A percentile compares a stretch with the other conserved stretches of the same genome.
Evolutionary conservation across 2,113 vertebrate species (phyloP).

Genomic region (Okapia johnstoni): DNA sequence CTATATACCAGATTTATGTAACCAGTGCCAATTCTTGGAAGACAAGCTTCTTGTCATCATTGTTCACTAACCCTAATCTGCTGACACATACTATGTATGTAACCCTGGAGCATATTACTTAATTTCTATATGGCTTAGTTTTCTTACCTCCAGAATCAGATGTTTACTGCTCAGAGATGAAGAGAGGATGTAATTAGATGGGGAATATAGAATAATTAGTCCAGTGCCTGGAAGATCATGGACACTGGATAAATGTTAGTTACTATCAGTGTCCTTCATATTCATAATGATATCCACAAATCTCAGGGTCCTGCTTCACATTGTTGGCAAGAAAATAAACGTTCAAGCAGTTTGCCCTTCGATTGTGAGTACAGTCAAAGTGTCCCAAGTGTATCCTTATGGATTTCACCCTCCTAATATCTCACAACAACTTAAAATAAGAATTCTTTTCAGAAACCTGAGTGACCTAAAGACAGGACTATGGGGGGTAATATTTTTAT

Average conservation of each 20-base stretch:
- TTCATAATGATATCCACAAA: neutral
- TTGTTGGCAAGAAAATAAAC: neutral
- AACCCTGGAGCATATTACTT: neutral
- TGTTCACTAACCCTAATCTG: neutral
- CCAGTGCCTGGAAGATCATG: neutral
- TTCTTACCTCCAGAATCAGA: neutral
- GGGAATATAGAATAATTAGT: neutral
- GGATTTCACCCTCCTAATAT: neutral
- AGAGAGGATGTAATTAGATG: neutral
- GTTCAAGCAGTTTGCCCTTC: neutral
- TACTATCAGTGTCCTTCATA: neutral
- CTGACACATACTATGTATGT: neutral
- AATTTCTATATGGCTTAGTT: neutral
- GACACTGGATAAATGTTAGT: neutral
- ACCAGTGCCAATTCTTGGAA: neutral
- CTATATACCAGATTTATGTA: neutral
- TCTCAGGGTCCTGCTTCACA: neutral
- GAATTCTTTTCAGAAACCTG: neutral
- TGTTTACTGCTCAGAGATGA: neutral
- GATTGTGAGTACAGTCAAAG: neutral
- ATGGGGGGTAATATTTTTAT: neutral
- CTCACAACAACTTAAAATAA: neutral
- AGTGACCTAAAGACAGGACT: neutral
- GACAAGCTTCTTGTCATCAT: neutral
- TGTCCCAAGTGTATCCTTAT: neutral